phyloP scores from a whole-genome alignment of 2,888 invertebrate genomes.

The Empis stercorea region DNA sequence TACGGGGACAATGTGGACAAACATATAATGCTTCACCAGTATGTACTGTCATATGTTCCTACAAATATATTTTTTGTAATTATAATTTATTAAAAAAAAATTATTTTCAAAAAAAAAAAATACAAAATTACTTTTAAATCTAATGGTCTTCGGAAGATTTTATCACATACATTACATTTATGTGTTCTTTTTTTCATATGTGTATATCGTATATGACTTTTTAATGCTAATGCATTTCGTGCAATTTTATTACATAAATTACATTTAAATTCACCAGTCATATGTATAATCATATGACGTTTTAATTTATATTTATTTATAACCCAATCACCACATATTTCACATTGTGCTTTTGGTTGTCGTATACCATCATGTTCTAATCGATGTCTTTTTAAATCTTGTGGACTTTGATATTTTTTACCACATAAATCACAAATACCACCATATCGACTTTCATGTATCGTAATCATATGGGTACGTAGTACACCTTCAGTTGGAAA shows the following conservation, averaged over 20 bases:
- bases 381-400: slow-evolving; percentile 29
- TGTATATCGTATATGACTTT: slow-evolving; percentile 31
- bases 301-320: slow-evolving; percentile 7
- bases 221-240: slow-evolving; percentile 30
- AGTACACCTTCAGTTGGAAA: slow-evolving; percentile 27
- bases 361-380: slow-evolving; percentile 27
- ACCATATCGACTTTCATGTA: slow-evolving; percentile 26
- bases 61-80: slow-evolving; percentile 1
- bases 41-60: slow-evolving; percentile 35
- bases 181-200: slow-evolving; percentile 23
- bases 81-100: no score
- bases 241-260: slow-evolving; percentile 29
- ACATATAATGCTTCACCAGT: slow-evolving; percentile 34
- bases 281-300: slow-evolving; percentile 30
- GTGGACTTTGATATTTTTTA: slow-evolving; percentile 29
- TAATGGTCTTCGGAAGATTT: slow-evolving; percentile 31
- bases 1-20: slow-evolving; percentile 33
- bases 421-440: slow-evolving; percentile 34
- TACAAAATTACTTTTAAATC: slow-evolving; percentile 23
- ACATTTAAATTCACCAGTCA: slow-evolving; percentile 26
- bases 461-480: slow-evolving; percentile 25
- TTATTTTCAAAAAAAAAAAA: neutral
- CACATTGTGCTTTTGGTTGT: slow-evolving; percentile 30
- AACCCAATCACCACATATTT: slow-evolving; percentile 30
- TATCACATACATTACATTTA: slow-evolving; percentile 30